phyloP scores from a whole-genome alignment of 1,140 invertebrate genomes.

The Dendrolimus kikuchii region DNA sequence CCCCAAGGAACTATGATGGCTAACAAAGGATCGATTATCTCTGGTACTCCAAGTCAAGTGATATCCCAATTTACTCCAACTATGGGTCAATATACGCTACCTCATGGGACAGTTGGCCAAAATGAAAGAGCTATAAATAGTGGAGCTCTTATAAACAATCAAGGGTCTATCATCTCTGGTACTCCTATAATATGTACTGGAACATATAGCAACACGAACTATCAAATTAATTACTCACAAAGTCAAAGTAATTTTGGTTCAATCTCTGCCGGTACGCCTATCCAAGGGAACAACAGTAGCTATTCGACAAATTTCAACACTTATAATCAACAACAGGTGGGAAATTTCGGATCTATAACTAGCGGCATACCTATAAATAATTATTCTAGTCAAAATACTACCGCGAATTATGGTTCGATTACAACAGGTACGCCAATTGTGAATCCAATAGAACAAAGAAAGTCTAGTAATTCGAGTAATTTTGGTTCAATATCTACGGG shows the following conservation, averaged over 20 bases:
- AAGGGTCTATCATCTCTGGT: constrained; percentile 22
- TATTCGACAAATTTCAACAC: background rate
- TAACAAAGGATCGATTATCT: constrained; percentile 22
- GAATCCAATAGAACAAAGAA: no score
- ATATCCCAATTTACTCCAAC: constrained; percentile 11
- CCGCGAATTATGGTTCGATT: constrained; percentile 1
- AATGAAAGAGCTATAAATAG: constrained; percentile 11
- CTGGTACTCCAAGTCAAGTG: constrained; percentile 15
- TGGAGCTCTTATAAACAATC: constrained; percentile 10
- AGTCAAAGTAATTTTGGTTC: constrained; percentile 7
- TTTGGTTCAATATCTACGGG: constrained; percentile 8
- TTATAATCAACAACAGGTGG: background rate
- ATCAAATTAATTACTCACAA: background rate
- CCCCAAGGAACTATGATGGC: constrained; percentile 48
- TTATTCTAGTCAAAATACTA: constrained; percentile 1
- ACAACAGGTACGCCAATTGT: background rate
- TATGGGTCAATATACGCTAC: constrained; percentile 12
- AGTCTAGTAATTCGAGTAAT: no score
- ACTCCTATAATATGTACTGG: constrained; percentile 17
- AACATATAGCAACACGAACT: constrained; percentile 8
- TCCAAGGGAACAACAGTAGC: constrained; percentile 1
- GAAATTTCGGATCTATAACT: constrained; percentile 13
- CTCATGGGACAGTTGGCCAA: constrained; percentile 9
- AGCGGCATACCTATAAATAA: constrained; percentile 10
- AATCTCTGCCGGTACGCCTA: constrained; percentile 10